Evolutionary conservation across 2,113 vertebrate genomes (phyloP).

Genomic region (Eulemur macaco): DNA sequence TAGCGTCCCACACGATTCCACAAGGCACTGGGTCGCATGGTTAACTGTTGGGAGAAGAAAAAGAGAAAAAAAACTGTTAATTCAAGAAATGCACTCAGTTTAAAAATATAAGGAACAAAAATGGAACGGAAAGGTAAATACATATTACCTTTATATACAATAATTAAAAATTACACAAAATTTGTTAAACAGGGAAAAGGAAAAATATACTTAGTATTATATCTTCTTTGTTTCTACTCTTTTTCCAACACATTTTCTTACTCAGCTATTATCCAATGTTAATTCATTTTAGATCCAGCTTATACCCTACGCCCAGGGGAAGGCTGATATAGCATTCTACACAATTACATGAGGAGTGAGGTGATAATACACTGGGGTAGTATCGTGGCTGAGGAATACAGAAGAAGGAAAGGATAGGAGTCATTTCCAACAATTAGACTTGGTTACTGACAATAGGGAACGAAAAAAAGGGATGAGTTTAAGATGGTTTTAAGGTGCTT

Average conservation of each 20-base stretch:
- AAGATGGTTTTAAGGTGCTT: neutral
- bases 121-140: neutral
- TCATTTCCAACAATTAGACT: neutral
- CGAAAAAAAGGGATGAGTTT: constrained; percentile 1
- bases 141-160: neutral
- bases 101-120: constrained; percentile 24
- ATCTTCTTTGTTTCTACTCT: constrained; percentile 30
- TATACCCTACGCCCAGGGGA: neutral
- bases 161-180: constrained; percentile 21
- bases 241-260: constrained; percentile 34
- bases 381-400: neutral
- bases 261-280: neutral
- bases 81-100: constrained; percentile 47
- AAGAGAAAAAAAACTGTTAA: constrained; percentile 78
- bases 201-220: constrained; percentile 18
- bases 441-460: neutral
- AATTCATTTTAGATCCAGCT: constrained; percentile 8
- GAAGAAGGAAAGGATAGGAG: neutral
- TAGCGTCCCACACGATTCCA: constrained; percentile 87
- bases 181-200: neutral
- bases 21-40: constrained; percentile 83
- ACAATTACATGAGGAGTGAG: neutral
- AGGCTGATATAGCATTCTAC: neutral
- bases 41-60: constrained; percentile 92
- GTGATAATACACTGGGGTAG: neutral